Conservation (phyloP, 1,140 invertebrate genomes). For the Brevipalpus yothersi region DNA sequence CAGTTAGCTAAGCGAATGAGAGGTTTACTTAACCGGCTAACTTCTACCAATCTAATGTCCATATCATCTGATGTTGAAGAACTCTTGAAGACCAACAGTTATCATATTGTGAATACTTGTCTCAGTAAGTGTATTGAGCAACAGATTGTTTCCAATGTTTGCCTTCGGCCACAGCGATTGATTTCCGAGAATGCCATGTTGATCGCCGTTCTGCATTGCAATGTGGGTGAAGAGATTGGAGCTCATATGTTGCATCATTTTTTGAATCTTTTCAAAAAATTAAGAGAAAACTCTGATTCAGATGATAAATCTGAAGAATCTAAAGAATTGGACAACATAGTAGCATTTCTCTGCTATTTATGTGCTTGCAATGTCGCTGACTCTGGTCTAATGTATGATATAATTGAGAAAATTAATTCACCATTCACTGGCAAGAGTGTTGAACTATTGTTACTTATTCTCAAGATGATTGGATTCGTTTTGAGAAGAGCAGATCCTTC, state of each 20-base stretch:
- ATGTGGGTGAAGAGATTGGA: conserved; percentile 8
- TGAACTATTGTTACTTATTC: conserved; percentile 5
- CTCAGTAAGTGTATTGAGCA: conserved; percentile 2
- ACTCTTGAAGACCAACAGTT: not conserved
- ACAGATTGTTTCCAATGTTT: not conserved
- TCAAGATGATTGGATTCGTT: conserved; percentile 6
- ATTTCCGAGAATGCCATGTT: conserved; percentile 5
- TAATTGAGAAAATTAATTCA: conserved; percentile 3
- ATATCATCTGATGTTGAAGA: conserved; percentile 4
- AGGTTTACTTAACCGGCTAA: conserved; percentile 8
- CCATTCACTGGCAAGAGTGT: conserved; percentile 7
- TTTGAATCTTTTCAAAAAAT: not conserved
- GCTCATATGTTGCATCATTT: conserved; percentile 2
- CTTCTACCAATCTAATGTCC: not conserved
- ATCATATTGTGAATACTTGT: not conserved
- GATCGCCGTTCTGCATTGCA: conserved; percentile 1
- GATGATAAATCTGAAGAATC: not conserved
- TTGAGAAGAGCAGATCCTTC: conserved; percentile 6
- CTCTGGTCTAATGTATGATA: conserved; percentile 4
- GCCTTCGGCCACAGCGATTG: conserved; percentile 3
- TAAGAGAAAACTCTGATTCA: not conserved
- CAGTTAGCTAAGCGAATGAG: not conserved
- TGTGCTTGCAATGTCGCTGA: conserved; percentile 3
- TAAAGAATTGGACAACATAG: conserved; percentile 7
- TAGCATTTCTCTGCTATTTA: conserved; percentile 4